These are phyloP conservation scores for Tetranychus piercei DNA, from an alignment of 2,888 invertebrate genomes.

Conservation along the genomic window DNA sequence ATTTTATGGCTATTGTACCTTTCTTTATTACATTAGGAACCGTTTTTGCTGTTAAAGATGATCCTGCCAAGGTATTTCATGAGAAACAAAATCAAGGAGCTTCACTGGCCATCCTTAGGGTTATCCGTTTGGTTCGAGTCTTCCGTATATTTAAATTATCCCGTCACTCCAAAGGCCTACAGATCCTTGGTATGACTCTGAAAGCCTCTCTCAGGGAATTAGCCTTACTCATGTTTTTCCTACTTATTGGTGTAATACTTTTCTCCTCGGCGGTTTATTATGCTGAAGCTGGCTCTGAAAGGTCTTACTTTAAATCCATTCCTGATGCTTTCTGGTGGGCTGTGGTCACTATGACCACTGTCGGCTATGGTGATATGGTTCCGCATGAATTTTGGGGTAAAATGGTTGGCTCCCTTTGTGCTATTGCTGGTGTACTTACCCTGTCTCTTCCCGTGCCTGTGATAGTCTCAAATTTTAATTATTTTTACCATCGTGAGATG, in stretches of 20 bases:
- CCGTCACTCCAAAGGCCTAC: slow-evolving; percentile 96
- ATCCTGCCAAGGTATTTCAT: not conserved
- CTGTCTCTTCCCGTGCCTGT: slow-evolving; percentile 97
- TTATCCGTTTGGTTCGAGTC: slow-evolving; percentile 94
- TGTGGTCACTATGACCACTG: slow-evolving; percentile 86
- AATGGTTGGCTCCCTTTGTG: slow-evolving; percentile 94
- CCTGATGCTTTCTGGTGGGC: slow-evolving; percentile 84
- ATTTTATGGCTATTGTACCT: slow-evolving; percentile 98
- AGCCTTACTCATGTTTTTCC: slow-evolving; percentile 97
- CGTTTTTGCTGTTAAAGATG: slow-evolving; percentile 20
- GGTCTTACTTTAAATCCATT: slow-evolving; percentile 77
- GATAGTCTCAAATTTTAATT: slow-evolving; percentile 99
- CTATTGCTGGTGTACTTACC: slow-evolving; percentile 96
- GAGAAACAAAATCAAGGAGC: slow-evolving; percentile 63
- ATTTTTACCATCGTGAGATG: slow-evolving; percentile 98
- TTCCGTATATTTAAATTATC: slow-evolving; percentile 99
- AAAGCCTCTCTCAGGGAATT: slow-evolving; percentile 99
- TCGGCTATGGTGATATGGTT: slow-evolving; percentile 99
- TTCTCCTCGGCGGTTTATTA: slow-evolving; percentile 90
- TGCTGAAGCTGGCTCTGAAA: slow-evolving; percentile 75
- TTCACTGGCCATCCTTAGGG: slow-evolving; percentile 93
- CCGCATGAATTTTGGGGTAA: slow-evolving; percentile 99
- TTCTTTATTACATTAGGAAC: slow-evolving; percentile 47
- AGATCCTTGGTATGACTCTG: slow-evolving; percentile 93
- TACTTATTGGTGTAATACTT: slow-evolving; percentile 91